A percentile compares a stretch with the other conserved stretches of the same genome.
phyloP scores from a whole-genome alignment of 1,140 invertebrate species.

The Zophobas morio region DNA sequence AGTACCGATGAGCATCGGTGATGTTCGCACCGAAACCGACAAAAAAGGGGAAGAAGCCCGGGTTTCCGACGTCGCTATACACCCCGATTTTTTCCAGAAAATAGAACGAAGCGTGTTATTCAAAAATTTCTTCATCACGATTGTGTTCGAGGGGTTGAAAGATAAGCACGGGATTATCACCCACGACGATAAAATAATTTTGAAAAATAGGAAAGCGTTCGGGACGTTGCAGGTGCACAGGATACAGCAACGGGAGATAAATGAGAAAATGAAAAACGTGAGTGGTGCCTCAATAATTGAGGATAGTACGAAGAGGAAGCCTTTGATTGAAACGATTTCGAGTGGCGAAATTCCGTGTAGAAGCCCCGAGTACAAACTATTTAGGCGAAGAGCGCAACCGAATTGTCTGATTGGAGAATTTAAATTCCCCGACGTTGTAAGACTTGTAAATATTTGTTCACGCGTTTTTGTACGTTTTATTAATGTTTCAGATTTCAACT shows the following conservation, averaged over 20 bases:
- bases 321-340: constrained; percentile 53
- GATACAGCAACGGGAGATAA: constrained; percentile 77
- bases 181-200: constrained; percentile 73
- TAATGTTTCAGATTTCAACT: constrained; percentile 70
- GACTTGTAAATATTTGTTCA: constrained; percentile 50
- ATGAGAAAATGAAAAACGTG: constrained; percentile 67
- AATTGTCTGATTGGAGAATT: constrained; percentile 68
- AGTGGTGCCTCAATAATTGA: constrained; percentile 63
- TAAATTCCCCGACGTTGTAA: constrained; percentile 68
- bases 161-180: constrained; percentile 82
- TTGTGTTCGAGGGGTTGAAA: constrained; percentile 82
- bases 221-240: constrained; percentile 81
- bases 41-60: constrained; percentile 80
- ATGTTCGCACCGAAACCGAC: constrained; percentile 82
- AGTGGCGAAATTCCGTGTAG: constrained; percentile 55
- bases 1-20: constrained; percentile 91
- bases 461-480: background rate
- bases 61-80: constrained; percentile 85
- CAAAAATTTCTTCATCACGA: constrained; percentile 81
- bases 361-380: constrained; percentile 66
- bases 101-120: constrained; percentile 78
- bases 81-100: constrained; percentile 80
- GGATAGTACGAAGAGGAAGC: constrained; percentile 67
- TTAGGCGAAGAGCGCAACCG: constrained; percentile 64
- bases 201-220: constrained; percentile 76